A percentile compares a stretch with the other conserved stretches of the same genome.
These are phyloP conservation scores for Brachionichthys hirsutus DNA, from an alignment of 2,113 vertebrate species.

Conservation along the genomic window DNA sequence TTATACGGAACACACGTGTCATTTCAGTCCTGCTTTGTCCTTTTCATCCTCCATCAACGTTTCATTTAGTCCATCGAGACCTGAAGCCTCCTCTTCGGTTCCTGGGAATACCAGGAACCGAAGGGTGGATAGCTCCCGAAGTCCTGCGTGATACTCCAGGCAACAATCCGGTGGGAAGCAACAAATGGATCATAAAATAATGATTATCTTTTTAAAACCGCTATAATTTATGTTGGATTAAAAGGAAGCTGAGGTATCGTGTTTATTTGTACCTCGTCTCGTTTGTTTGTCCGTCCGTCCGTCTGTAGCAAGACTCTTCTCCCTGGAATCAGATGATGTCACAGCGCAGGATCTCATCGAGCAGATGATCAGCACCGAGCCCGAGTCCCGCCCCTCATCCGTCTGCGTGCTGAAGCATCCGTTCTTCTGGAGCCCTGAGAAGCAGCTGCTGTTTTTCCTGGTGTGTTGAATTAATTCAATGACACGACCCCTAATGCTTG, in stretches of 20 bases:
- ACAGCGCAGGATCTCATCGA: constrained; percentile 83
- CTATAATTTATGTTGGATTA: background rate
- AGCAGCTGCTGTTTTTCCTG: constrained; percentile 97
- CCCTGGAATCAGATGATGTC: constrained; percentile 80
- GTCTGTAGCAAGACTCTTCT: no score
- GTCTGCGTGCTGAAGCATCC: constrained; percentile 84
- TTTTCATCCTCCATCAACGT: background rate
- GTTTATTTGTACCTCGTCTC: background rate
- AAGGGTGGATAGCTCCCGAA: constrained; percentile 97
- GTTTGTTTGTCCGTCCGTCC: no score
- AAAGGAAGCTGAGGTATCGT: no score
- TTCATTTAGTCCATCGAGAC: constrained; percentile 87
- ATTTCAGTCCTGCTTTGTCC: background rate
- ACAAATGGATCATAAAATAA: no score
- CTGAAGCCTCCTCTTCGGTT: constrained; percentile 89
- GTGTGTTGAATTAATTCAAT: constrained; percentile 58
- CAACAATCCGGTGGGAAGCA: constrained; percentile 83
- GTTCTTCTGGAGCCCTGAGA: constrained; percentile 92
- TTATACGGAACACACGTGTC: background rate
- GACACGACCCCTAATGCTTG: no score
- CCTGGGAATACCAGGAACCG: constrained; percentile 90
- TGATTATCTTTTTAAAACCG: background rate
- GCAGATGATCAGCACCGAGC: constrained; percentile 82
- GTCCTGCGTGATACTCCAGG: constrained; percentile 79
- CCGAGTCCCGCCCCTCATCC: constrained; percentile 81